Evolutionary conservation across 2,888 invertebrate genomes (phyloP).

Genomic region (Ptycholaimellus sp.): DNA sequence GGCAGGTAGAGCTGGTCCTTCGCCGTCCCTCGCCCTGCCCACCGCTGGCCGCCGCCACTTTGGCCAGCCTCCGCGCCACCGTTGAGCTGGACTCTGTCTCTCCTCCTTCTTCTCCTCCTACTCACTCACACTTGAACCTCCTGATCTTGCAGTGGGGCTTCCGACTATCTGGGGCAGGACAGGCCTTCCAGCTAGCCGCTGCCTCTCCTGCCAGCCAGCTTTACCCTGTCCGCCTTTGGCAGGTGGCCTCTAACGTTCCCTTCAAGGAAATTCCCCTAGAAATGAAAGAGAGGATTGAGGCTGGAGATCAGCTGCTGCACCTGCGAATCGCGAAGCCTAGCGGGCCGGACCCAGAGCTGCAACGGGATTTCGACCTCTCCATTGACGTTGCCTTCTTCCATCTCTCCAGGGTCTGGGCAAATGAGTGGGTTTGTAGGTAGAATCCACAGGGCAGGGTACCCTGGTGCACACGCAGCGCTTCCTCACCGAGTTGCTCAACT

Average conservation of each 20-base stretch:
- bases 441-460: no score
- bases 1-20: not conserved
- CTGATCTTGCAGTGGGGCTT: not conserved
- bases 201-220: not conserved
- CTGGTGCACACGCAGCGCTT: constrained; percentile 83
- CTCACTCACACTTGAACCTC: no score
- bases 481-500: constrained; percentile 57
- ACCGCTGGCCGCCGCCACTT: no score
- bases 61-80: no score
- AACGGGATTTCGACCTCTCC: constrained; percentile 37
- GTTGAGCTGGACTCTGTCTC: no score
- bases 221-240: constrained; percentile 49
- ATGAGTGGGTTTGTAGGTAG: no score
- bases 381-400: not conserved
- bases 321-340: no score
- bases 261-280: no score
- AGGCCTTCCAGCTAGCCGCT: not conserved
- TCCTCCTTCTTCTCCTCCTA: not conserved
- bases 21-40: no score
- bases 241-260: no score
- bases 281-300: no score
- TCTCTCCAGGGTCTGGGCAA: not conserved
- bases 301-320: no score
- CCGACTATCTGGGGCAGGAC: not conserved
- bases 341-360: constrained; percentile 32